Evolutionary conservation across 2,113 vertebrate genomes (phyloP), one percentile per base, ranked within the genome.

Genomic region (Pampusana beccarii): DNA sequence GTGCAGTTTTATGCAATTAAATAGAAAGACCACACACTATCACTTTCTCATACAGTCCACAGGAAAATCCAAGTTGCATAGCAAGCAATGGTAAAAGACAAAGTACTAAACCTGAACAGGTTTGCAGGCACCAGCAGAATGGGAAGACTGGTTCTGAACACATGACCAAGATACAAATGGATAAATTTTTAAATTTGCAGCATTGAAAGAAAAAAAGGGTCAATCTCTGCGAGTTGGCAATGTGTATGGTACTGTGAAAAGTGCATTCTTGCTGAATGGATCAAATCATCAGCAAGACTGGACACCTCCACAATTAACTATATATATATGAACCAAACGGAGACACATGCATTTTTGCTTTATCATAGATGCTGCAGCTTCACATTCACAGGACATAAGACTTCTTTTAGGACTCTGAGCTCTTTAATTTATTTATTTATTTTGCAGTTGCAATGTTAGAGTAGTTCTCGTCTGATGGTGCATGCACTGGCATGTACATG

Each of bases 211-310:
- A 88, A 75, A 74, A 36, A 75, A 73, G 12, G 29, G 78, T 66
- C n/a, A 62, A 40, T 13, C 23, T 54, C 60, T 65, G 51, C 71
- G 58, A 72, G 72, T 20, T 71, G 57, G 67, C 38, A 80, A 77
- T 60, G 48, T 54, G 58, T 42, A 64, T 62, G 28, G 26, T 53
- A 74, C 62, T 80, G 80, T 83, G 87, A 86, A 74, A 93, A 90
- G 48, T 6, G 29, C 72, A 90, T 75, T 94, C 88, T 85, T 69
- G 54, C 70, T 93, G 84, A 92, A 96, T 13, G 42, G 66, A 92
- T 94, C 67, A 80, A 96, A 94, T 94, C 31, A 93, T 80, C 80
- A 89, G 80, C 82, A 92, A 89, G 74, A 80, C 70, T 91, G 61
- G 86, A 74, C 65, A 69, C 33, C 44, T 73, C 74, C 80, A 85